Evolutionary conservation across 1,140 invertebrate genomes (phyloP).

Genomic region (Ceratoteleas bidentatus): DNA sequence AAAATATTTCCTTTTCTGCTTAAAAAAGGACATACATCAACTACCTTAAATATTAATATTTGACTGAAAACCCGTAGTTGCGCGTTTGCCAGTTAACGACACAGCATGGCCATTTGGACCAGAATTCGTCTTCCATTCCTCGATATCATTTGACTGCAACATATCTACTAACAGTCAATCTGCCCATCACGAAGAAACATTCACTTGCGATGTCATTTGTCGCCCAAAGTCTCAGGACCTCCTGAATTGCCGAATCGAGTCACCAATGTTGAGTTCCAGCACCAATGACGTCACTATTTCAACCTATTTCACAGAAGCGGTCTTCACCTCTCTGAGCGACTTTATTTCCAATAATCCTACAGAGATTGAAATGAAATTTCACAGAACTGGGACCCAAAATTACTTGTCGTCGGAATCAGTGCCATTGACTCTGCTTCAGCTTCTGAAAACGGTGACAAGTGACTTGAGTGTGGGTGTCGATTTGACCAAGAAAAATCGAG

Average conservation of each 20-base stretch:
- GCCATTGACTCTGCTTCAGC: background rate
- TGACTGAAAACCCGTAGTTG: background rate
- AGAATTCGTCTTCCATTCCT: background rate
- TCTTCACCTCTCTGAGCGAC: background rate
- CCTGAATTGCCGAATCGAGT: background rate
- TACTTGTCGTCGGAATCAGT: background rate
- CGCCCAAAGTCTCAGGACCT: constrained; percentile 8
- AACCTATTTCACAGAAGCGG: background rate
- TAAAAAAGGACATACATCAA: too few relatives aligned
- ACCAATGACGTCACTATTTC: background rate
- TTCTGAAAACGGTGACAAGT: constrained; percentile 9
- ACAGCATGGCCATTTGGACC: constrained; percentile 3
- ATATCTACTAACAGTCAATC: too few relatives aligned
- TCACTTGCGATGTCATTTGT: background rate
- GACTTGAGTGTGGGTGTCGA: constrained; percentile 20
- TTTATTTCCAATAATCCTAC: background rate
- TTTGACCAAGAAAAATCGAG: background rate
- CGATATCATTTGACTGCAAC: background rate
- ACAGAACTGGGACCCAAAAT: constrained; percentile 9
- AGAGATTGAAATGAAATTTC: constrained; percentile 4
- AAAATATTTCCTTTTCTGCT: too few relatives aligned
- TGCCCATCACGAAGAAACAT: too few relatives aligned
- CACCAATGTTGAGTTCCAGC: background rate
- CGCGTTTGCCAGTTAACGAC: background rate
- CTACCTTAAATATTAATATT: background rate